Evolutionary conservation across 1,140 invertebrate species (phyloP), one percentile per base, ranked within the genome.

Genomic region (Anastatus disparis): DNA sequence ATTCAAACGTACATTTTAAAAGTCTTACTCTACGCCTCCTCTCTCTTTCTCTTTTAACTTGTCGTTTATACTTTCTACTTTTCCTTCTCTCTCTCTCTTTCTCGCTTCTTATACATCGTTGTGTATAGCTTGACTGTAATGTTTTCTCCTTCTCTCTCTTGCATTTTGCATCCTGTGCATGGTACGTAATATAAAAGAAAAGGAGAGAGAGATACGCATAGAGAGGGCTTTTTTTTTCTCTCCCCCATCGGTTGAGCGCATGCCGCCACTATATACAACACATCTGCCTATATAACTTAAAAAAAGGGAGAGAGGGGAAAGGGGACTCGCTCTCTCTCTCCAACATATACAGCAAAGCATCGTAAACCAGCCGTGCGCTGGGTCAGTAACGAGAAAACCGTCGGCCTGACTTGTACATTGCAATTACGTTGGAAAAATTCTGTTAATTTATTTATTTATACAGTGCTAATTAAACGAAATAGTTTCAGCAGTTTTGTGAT

Each of bases 351-450:
- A n/a, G 40, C 17, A n/a, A 42, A 42, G 17, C 3, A 10, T 42
- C 40, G 40, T 3, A n/a, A 42, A 15, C 13, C 6, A 42, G 20
- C 15, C 4, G 9, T 13, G 24, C 15, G 40, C 29, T 29, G 70
- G 56, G 70, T 62, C 64, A 61, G 71, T 72, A 56, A 67, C 42
- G 44, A 64, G 53, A 26, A 52, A 71, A 66, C 63, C 63, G 35
- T 29, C 56, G 56, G 10, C 31, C 31, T n/a, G n/a, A n/a, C n/a
- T n/a, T n/a, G n/a, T n/a, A n/a, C n/a, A n/a, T n/a, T n/a, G n/a
- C n/a, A n/a, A n/a, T n/a, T n/a, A n/a, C n/a, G n/a, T n/a, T n/a
- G n/a, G n/a, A n/a, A n/a, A n/a, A n/a, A n/a, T n/a, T n/a, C n/a
- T n/a, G n/a, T n/a, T n/a, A n/a, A 10, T 44, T 15, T 10, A 7